Evolutionary conservation across 2,797 vertebrate species (phyloP), one percentile per base, ranked within the genome.

Genomic region (Cygnus olor): DNA sequence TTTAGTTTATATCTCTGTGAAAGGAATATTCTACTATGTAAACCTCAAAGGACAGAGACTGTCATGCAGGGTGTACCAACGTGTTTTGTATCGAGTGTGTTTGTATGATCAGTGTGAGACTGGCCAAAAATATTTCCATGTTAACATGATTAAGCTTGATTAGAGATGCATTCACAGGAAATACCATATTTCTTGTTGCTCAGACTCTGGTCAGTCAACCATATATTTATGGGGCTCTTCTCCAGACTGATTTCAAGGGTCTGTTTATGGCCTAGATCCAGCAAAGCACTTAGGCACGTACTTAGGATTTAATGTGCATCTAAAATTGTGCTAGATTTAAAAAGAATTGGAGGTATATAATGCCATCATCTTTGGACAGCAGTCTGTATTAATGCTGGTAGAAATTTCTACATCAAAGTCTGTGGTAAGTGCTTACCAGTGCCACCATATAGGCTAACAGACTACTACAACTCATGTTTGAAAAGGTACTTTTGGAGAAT

Each of bases 271-370:
- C 66, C 36, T 14, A 38, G 16, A 32, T 82, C 85, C 94, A 96
- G 77, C 25, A 94, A 84, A 86, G 63, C 89, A 91, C 85, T 94
- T 88, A 86, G 38, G 34, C 56, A 40, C 40, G 53, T 38, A 13
- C 17, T 91, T 93, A 20, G 32, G 14, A 4, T 83, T 88, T 88
- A 86, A 89, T 88, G 56, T 36, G 4, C 14, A 17, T 63, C 79
- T 88, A 61, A 76, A 13, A 8, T 14, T 36, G 66, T 58, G 27
- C 19, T 53, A 42, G 17, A 60, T 69, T 80, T 22, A 51, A 56
- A 57, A 92, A 21, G 2, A 17, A n/a, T 6, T 61, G 32, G 54
- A 86, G 24, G 9, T 68, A 61, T 56, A 76, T 28, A 66, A 10
- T 30, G 38, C 22, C 20, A 58, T 60, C 7, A 13, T 25, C 84